Percentiles rank a stretch among this genome's conserved stretches.
These are phyloP conservation scores for Peromyscus californicus DNA, from an alignment of 2,113 vertebrate species.

Conservation along the genomic window DNA sequence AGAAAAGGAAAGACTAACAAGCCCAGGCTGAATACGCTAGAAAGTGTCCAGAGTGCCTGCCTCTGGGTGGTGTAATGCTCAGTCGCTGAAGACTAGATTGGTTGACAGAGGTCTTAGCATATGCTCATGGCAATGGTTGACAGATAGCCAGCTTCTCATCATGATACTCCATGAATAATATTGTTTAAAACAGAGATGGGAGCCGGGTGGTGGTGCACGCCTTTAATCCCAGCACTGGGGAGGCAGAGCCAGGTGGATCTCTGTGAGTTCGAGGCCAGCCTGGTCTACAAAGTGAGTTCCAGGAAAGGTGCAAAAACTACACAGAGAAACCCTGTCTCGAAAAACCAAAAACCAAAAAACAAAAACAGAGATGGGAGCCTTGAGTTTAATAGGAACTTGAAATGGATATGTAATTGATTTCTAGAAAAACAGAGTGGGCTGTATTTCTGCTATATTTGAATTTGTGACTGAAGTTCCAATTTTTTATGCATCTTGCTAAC, in stretches of 20 bases:
- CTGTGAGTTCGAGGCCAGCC: too few relatives aligned
- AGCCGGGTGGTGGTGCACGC: too few relatives aligned
- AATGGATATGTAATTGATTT: neutral
- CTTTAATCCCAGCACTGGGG: too few relatives aligned
- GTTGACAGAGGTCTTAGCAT: neutral
- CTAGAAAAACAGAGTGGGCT: neutral
- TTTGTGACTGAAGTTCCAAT: conserved; percentile 6
- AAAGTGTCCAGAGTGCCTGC: neutral
- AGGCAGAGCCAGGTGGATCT: too few relatives aligned
- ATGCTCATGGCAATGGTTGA: rapidly evolving
- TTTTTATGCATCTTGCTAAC: neutral
- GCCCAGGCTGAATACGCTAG: neutral
- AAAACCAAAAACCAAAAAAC: too few relatives aligned
- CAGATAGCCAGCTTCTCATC: neutral
- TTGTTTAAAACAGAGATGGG: neutral
- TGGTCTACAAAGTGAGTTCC: too few relatives aligned
- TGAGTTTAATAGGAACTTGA: neutral
- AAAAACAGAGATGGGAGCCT: neutral
- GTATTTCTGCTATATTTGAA: conserved; percentile 26
- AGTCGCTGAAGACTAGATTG: neutral
- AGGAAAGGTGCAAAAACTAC: too few relatives aligned
- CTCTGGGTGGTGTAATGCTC: neutral
- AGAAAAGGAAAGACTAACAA: neutral
- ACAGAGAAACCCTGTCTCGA: too few relatives aligned
- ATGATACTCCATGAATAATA: neutral